A percentile compares a stretch with the other conserved stretches of the same genome.
Evolutionary conservation across 1,140 invertebrate genomes (phyloP).

Genomic region (Archivesica marissinica): DNA sequence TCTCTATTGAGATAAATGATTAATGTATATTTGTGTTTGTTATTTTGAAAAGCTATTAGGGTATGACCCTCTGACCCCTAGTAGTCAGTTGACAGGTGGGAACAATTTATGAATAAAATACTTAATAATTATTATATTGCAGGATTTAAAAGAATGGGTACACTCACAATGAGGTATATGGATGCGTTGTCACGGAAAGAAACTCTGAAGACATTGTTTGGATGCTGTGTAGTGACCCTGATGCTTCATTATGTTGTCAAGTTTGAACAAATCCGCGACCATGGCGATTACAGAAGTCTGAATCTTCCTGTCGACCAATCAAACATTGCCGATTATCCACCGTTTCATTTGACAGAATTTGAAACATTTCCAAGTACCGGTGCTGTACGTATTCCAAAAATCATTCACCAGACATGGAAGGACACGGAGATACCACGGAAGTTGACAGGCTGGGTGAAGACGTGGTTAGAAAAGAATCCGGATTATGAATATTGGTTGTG

Average conservation of each 20-base stretch:
- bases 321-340: slow-evolving; percentile 36
- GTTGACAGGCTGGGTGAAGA: slow-evolving; percentile 75
- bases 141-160: background rate
- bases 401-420: slow-evolving; percentile 83
- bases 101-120: too few relatives aligned
- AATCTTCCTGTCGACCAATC: slow-evolving; percentile 67
- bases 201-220: slow-evolving; percentile 63
- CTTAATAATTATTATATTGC: background rate
- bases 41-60: too few relatives aligned
- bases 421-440: slow-evolving; percentile 74
- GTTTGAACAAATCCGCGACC: slow-evolving; percentile 73
- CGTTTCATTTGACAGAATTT: slow-evolving; percentile 40
- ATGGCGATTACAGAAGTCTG: slow-evolving; percentile 71
- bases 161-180: background rate
- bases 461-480: slow-evolving; percentile 77
- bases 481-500: slow-evolving; percentile 82
- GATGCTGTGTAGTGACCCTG: slow-evolving; percentile 51
- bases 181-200: slow-evolving; percentile 41
- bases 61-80: too few relatives aligned
- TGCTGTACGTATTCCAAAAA: slow-evolving; percentile 73
- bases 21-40: too few relatives aligned
- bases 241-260: slow-evolving; percentile 74
- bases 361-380: slow-evolving; percentile 71
- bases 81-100: too few relatives aligned
- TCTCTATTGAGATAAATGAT: background rate